Percentiles rank a stretch among this genome's conserved stretches.
These are phyloP conservation scores for Panagrolaimus sp. DNA, from an alignment of 1,140 invertebrate species.

Conservation along the genomic window DNA sequence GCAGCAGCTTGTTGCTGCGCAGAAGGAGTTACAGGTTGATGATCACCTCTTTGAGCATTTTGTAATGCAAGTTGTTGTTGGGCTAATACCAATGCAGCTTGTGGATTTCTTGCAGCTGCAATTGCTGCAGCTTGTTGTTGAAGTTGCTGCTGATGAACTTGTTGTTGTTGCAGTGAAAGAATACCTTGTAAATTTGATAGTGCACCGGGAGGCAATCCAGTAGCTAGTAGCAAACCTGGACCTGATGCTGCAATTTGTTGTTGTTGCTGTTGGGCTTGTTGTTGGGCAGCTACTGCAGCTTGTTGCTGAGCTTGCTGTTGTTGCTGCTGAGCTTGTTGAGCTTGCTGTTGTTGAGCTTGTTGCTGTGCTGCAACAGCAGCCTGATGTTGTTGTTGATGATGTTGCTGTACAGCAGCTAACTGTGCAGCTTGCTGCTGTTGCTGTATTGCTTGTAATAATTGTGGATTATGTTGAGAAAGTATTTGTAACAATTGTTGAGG, in stretches of 20 bases:
- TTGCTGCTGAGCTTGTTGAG: not conserved
- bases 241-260: not conserved
- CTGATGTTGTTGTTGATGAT: not conserved
- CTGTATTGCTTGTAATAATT: not conserved
- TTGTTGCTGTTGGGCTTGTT: conserved; percentile 6
- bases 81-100: too few relatives aligned
- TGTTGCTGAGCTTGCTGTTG: conserved; percentile 5
- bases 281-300: not conserved
- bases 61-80: too few relatives aligned
- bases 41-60: not conserved
- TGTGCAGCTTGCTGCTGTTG: not conserved
- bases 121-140: too few relatives aligned
- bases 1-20: conserved; percentile 6
- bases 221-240: not conserved
- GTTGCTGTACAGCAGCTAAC: not conserved
- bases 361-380: not conserved
- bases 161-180: too few relatives aligned
- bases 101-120: too few relatives aligned
- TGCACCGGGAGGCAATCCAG: too few relatives aligned
- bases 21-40: too few relatives aligned
- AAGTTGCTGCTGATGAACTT: too few relatives aligned
- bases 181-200: too few relatives aligned
- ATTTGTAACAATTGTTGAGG: too few relatives aligned
- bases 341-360: not conserved
- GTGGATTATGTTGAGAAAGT: not conserved